Percentiles rank a stretch among this genome's conserved stretches.
Conservation (phyloP, 1,140 invertebrate species). For the Goniozus legneri region DNA sequence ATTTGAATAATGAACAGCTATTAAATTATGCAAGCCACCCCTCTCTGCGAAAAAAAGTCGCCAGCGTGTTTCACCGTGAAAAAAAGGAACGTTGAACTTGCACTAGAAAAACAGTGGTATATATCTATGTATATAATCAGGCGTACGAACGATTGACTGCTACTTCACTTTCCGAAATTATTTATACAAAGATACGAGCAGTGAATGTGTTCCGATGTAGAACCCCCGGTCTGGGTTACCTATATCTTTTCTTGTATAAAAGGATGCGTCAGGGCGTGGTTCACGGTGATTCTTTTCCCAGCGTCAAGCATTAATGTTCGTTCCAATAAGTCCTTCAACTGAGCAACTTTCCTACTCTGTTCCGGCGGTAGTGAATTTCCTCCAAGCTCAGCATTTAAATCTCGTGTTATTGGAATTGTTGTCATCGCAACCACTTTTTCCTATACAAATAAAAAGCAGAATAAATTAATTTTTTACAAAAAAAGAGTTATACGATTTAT, state of each 20-base stretch:
- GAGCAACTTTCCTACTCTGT: conserved; percentile 84
- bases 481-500: no score
- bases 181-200: conserved; percentile 26
- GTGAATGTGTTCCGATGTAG: conserved; percentile 31
- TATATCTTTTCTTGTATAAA: conserved; percentile 94
- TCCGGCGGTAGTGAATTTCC: conserved; percentile 84
- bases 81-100: neutral
- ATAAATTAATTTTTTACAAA: no score
- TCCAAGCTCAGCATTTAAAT: conserved; percentile 82
- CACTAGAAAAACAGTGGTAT: no score
- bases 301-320: conserved; percentile 92
- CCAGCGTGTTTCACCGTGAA: neutral
- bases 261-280: conserved; percentile 90
- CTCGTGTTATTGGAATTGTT: conserved; percentile 81
- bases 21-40: conserved; percentile 22
- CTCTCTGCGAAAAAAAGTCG: conserved; percentile 26
- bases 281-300: conserved; percentile 86
- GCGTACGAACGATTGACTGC: neutral
- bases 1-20: conserved; percentile 16
- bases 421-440: conserved; percentile 95
- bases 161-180: conserved; percentile 7
- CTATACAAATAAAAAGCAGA: conserved; percentile 53
- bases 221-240: conserved; percentile 45
- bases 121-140: no score
- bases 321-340: conserved; percentile 93